Evolutionary conservation across 2,113 vertebrate genomes (phyloP).

Genomic region (Dasypus novemcinctus): DNA sequence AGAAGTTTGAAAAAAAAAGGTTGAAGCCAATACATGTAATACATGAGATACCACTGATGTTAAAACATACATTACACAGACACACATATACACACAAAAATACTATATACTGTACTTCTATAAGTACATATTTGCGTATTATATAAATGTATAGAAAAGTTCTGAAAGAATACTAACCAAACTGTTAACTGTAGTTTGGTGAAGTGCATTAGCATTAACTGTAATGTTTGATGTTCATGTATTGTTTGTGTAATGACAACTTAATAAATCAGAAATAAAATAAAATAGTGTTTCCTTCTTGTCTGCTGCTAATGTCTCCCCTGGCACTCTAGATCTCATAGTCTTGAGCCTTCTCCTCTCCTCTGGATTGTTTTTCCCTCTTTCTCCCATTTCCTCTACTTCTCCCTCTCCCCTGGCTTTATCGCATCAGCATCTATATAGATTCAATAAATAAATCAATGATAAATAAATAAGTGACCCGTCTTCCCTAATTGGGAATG

Average conservation of each 20-base stretch:
- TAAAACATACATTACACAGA: conserved; percentile 18
- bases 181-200: conserved; percentile 54
- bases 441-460: not conserved
- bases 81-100: conserved; percentile 11
- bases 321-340: not conserved
- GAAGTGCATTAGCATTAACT: conserved; percentile 66
- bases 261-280: conserved; percentile 76
- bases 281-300: conserved; percentile 63
- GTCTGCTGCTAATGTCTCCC: conserved; percentile 3
- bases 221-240: conserved; percentile 71
- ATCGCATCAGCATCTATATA: not conserved
- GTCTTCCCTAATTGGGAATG: not conserved
- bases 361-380: not conserved
- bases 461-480: not conserved
- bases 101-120: conserved; percentile 46
- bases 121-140: conserved; percentile 48
- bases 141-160: conserved; percentile 41
- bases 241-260: conserved; percentile 67
- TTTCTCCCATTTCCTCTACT: not conserved
- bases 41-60: not conserved
- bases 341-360: not conserved
- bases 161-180: conserved; percentile 58
- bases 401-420: not conserved
- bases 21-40: conserved; percentile 26
- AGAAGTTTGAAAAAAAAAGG: not conserved